Evolutionary conservation across 2,888 invertebrate species (phyloP).

Genomic region (Nebria brevicollis): DNA sequence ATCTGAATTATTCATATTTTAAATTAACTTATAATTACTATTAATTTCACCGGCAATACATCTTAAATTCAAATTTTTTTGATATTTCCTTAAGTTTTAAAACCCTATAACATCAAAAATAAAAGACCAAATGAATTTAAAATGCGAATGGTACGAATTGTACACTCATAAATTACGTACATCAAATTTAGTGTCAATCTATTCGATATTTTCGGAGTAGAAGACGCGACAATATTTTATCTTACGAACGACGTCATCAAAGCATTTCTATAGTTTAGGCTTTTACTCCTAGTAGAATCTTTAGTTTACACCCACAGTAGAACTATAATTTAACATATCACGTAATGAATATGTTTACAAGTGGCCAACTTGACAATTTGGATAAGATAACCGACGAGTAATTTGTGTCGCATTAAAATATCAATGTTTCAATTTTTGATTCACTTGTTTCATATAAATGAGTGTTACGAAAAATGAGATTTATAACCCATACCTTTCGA

Average conservation of each 20-base stretch:
- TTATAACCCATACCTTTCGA: not conserved
- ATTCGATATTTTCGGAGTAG: too few relatives aligned
- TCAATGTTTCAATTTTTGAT: not conserved
- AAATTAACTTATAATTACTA: too few relatives aligned
- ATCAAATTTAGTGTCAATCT: too few relatives aligned
- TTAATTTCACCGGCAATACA: too few relatives aligned
- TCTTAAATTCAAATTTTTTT: too few relatives aligned
- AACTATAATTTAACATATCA: not conserved
- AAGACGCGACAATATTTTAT: too few relatives aligned
- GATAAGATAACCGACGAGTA: constrained; percentile 37
- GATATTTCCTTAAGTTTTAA: too few relatives aligned
- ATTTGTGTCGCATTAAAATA: constrained; percentile 44
- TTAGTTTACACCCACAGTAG: constrained; percentile 1
- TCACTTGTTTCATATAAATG: not conserved
- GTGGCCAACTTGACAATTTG: constrained; percentile 34
- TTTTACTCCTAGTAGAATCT: not conserved
- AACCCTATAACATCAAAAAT: too few relatives aligned
- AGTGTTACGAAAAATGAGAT: not conserved
- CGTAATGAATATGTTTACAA: constrained; percentile 45
- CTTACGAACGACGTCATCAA: not conserved
- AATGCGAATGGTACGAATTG: too few relatives aligned
- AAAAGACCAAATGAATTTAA: too few relatives aligned
- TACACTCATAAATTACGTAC: too few relatives aligned
- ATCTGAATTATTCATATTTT: too few relatives aligned
- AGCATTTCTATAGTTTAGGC: not conserved